Evolutionary conservation across 30 jellyfish, hydroid and myxozoan genomes (phyloP), one percentile per base, ranked within the genome.

Genomic region (Aurelia sp.): DNA sequence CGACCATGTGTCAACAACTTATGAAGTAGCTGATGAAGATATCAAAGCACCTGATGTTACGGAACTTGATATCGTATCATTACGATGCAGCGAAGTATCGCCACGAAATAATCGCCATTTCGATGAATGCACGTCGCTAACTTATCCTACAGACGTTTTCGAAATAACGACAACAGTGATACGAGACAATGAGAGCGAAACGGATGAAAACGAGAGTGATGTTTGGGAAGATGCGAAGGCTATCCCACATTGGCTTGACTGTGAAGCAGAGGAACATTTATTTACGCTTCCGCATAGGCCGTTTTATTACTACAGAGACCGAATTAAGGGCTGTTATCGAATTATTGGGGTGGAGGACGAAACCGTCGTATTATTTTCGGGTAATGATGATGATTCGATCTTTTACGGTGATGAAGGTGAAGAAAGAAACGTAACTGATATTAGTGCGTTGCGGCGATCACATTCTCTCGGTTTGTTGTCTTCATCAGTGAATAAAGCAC

Each of bases 211-310:
- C 16, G 97, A 76, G 40, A 90, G 91, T 13, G 97, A 89, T 53
- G 91, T 96, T 0, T 96, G 99, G 99, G 98, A 75, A 33, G 99
- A 96, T 77, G 99, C 99, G 11, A 97, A 94, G 73, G 98, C 95
- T 76, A 87, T 96, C 10, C 99, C 99, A 7, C 99, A 96, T 62
- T 96, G 99, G 99, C 89, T 96, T 1, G 99, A 96, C 67, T 51
- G 69, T 15, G 94, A 85, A 24, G 76, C 81, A 35, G 97, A 96
- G 33, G 95, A 91, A 65, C 96, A 90, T 40, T 41, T 96, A 44
- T 96, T 96, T 78, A 86, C 72, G 48, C 96, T 90, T 40, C 99
- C 99, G 1, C 97, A 96, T 72, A 82, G 96, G 27, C 99, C 99
- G 2, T 84, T 96, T 21, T 96, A 96, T 88, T 96, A 96, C 72